phyloP scores from a whole-genome alignment of 2,113 vertebrate species.

The Oreochromis spilurus region DNA sequence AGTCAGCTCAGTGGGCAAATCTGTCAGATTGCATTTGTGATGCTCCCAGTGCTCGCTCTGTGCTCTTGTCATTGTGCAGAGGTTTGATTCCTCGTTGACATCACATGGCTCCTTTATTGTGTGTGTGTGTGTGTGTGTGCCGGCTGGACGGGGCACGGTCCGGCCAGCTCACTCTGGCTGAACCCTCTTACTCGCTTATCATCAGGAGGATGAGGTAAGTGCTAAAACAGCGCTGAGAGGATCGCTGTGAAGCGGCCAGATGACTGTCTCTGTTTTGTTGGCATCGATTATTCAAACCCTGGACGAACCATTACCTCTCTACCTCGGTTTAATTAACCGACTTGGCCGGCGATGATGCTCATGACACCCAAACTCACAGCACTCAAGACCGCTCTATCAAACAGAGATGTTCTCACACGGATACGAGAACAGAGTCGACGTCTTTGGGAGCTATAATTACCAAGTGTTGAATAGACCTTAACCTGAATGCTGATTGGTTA shows the following conservation, averaged over 20 bases:
- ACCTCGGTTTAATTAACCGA: conserved; percentile 21
- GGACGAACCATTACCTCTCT: neutral
- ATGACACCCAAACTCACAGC: neutral
- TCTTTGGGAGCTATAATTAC: conserved; percentile 39
- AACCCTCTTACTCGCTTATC: conserved; percentile 24
- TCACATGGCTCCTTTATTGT: conserved; percentile 16
- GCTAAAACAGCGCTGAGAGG: conserved; percentile 37
- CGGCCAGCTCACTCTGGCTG: conserved; percentile 24
- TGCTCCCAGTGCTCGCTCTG: conserved; percentile 30
- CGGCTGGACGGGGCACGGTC: conserved; percentile 11
- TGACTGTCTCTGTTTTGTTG: conserved; percentile 31
- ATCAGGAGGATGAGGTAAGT: conserved; percentile 53
- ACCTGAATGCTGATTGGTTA: conserved; percentile 27
- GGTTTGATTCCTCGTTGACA: conserved; percentile 57
- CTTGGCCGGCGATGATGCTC: neutral
- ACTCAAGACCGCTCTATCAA: neutral
- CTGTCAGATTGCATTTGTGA: conserved; percentile 65
- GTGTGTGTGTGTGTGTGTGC: neutral
- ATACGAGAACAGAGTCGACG: neutral
- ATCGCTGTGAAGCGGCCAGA: conserved; percentile 1
- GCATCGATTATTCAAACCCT: conserved; percentile 25
- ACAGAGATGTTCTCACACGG: neutral
- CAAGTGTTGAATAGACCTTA: conserved; percentile 4
- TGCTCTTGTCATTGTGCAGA: conserved; percentile 58
- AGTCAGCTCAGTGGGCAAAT: conserved; percentile 60